Evolutionary conservation across 2,888 invertebrate species (phyloP).

Genomic region (Papilio elwesi): DNA sequence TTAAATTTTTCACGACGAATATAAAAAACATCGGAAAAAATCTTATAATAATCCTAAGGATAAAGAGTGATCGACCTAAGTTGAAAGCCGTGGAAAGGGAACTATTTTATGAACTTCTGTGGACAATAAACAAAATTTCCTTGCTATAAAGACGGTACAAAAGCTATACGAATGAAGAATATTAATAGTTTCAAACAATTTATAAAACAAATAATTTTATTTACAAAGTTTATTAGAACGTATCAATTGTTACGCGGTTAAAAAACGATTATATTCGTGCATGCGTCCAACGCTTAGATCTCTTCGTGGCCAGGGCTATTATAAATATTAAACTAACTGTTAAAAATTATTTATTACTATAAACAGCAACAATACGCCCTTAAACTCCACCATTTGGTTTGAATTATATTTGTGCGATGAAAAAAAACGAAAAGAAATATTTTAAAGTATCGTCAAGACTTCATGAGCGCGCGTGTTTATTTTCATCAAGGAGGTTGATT

Average conservation of each 20-base stretch:
- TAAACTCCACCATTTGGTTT: not conserved
- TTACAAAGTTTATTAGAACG: not conserved
- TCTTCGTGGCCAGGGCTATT: not conserved
- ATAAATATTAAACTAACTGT: not conserved
- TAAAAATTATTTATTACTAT: constrained; percentile 2
- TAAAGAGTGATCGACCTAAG: too few species aligned
- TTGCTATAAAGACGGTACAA: too few species aligned
- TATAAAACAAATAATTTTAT: constrained; percentile 17
- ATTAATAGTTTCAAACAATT: not conserved
- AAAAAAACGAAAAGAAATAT: not conserved
- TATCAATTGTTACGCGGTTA: not conserved
- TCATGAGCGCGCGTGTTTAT: not conserved
- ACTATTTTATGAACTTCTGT: too few species aligned
- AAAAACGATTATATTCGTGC: not conserved
- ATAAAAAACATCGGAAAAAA: too few species aligned
- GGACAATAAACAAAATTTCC: too few species aligned
- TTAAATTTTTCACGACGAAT: too few species aligned
- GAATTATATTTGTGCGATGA: constrained; percentile 10
- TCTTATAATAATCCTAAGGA: too few species aligned
- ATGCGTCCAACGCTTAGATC: not conserved
- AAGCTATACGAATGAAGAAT: not conserved
- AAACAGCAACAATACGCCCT: not conserved
- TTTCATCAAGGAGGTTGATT: too few species aligned
- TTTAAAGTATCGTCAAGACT: not conserved
- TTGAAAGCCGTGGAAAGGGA: too few species aligned